phyloP scores from a whole-genome alignment of 2,113 vertebrate species.

The Eretmochelys imbricata region DNA sequence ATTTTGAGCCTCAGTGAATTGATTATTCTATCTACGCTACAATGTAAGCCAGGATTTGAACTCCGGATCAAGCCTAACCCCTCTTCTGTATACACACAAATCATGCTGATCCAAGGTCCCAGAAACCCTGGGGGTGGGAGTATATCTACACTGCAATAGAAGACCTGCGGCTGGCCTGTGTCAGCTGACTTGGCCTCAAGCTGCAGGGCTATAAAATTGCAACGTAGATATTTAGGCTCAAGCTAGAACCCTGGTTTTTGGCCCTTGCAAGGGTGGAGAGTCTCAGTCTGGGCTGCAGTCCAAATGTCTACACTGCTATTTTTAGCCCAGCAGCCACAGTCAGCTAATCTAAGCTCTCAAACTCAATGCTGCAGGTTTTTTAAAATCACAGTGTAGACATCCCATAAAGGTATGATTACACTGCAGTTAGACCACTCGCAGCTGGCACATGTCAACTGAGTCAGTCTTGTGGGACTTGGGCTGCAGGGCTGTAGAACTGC shows the following conservation, averaged over 20 bases:
- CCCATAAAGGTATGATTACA: not conserved
- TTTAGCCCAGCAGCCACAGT: not conserved
- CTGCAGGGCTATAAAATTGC: not conserved
- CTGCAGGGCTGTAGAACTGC: too few species aligned
- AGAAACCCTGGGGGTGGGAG: not conserved
- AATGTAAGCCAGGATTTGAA: not conserved
- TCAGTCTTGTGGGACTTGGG: too few species aligned
- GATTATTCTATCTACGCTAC: not conserved
- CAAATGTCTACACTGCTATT: not conserved
- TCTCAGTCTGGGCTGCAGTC: not conserved
- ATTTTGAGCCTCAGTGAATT: conserved; percentile 61
- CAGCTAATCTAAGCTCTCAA: not conserved
- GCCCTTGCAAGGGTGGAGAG: not conserved
- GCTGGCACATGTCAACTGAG: too few species aligned
- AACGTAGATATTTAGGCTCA: not conserved
- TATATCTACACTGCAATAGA: not conserved
- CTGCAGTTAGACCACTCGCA: too few species aligned
- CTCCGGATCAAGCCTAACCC: not conserved
- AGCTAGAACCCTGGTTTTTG: not conserved
- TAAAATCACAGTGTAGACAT: not conserved
- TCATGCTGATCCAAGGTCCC: not conserved
- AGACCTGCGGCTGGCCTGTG: not conserved
- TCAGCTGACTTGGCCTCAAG: not conserved
- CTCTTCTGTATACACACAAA: not conserved
- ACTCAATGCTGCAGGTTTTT: not conserved